These are phyloP conservation scores for Rhagophthalmus giganteus DNA, from an alignment of 2,888 invertebrate genomes.

Conservation along the genomic window DNA sequence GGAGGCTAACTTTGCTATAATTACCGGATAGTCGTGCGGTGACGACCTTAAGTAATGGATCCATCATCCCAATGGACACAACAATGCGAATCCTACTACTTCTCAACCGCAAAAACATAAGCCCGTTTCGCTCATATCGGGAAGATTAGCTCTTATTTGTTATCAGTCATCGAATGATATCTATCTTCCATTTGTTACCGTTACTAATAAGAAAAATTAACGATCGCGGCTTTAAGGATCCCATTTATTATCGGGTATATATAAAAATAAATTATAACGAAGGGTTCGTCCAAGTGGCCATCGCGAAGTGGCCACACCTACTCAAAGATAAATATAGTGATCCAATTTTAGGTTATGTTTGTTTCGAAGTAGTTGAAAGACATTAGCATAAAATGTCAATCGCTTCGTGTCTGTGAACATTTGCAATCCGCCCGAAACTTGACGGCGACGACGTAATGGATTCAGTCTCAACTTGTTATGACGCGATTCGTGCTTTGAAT, in stretches of 20 bases:
- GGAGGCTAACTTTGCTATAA: slow-evolving; percentile 52
- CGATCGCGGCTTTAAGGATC: background rate
- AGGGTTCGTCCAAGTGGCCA: no score
- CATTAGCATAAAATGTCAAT: slow-evolving; percentile 50
- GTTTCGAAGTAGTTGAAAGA: slow-evolving; percentile 38
- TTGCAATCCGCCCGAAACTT: slow-evolving; percentile 43
- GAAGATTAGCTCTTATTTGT: slow-evolving; percentile 39
- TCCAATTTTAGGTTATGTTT: slow-evolving; percentile 37
- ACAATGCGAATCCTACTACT: slow-evolving; percentile 39
- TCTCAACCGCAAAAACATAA: slow-evolving; percentile 42
- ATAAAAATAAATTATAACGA: no score
- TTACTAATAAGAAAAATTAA: slow-evolving; percentile 19
- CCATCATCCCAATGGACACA: slow-evolving; percentile 57
- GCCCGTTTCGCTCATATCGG: slow-evolving; percentile 34
- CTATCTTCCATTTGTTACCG: slow-evolving; percentile 25
- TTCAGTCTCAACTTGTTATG: slow-evolving; percentile 49
- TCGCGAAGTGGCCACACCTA: slow-evolving; percentile 15
- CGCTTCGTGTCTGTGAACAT: slow-evolving; percentile 42
- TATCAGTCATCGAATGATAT: slow-evolving; percentile 37
- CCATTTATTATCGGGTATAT: no score
- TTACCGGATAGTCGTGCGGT: slow-evolving; percentile 50
- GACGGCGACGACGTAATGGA: slow-evolving; percentile 48
- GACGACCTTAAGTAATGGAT: slow-evolving; percentile 58
- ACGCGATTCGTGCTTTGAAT: slow-evolving; percentile 44
- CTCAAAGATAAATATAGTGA: slow-evolving; percentile 18